Evolutionary conservation across 2,797 vertebrate species (phyloP).

Genomic region (Mormyrops boulengeri): DNA sequence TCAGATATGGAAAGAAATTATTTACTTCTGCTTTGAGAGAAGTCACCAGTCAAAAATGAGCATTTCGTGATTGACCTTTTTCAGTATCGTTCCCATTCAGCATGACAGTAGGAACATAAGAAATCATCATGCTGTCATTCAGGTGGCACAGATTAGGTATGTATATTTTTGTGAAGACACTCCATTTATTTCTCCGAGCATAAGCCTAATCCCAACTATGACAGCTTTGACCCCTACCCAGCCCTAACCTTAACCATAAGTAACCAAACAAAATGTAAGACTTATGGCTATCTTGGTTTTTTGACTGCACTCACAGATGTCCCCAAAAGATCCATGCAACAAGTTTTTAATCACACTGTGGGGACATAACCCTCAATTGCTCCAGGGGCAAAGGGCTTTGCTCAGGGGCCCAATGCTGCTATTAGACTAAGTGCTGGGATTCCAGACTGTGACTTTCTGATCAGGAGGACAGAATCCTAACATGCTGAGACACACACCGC

Average conservation of each 20-base stretch:
- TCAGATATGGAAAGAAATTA: no score
- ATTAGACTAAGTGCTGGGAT: neutral
- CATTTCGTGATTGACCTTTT: neutral
- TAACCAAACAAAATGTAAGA: neutral
- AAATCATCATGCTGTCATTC: neutral
- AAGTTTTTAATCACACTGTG: neutral
- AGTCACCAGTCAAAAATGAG: neutral
- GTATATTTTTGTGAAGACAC: neutral
- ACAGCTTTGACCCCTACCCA: neutral
- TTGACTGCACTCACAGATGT: neutral
- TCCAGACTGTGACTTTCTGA: neutral
- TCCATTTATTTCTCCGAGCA: neutral
- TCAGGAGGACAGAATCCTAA: neutral
- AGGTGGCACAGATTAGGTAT: no score
- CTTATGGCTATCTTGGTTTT: neutral
- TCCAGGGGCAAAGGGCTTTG: no score
- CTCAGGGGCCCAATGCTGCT: neutral
- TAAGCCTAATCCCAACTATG: neutral
- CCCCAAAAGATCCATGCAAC: neutral
- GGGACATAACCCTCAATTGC: no score
- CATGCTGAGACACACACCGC: neutral
- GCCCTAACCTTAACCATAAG: neutral
- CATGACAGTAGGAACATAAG: neutral
- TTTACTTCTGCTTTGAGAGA: no score
- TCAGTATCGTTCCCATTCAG: neutral